Percentiles rank a stretch among this genome's conserved stretches.
These are phyloP conservation scores for Heliconius himera DNA, from an alignment of 1,140 invertebrate genomes.

Conservation along the genomic window DNA sequence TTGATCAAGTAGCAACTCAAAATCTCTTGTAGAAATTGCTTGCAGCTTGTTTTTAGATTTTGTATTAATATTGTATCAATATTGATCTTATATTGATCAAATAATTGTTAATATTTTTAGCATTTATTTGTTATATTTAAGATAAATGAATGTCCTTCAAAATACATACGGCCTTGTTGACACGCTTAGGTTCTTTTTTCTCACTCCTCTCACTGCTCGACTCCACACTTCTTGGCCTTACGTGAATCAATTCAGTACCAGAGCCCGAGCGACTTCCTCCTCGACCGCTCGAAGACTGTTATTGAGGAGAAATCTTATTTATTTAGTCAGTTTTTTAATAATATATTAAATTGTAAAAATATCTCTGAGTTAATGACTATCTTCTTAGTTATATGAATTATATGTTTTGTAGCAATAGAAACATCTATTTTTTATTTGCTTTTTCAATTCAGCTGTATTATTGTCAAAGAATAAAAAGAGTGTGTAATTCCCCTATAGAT, in stretches of 20 bases:
- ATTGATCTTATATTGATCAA: no score
- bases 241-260: slow-evolving; percentile 59
- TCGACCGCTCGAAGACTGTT: slow-evolving; percentile 60
- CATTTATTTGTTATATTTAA: no score
- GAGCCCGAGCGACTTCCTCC: slow-evolving; percentile 53
- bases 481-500: no score
- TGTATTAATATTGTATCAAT: no score
- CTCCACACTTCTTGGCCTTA: slow-evolving; percentile 52
- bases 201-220: slow-evolving; percentile 65
- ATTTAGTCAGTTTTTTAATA: not conserved
- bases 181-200: slow-evolving; percentile 36
- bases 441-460: no score
- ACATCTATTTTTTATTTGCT: no score
- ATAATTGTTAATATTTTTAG: no score
- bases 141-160: not conserved
- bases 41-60: no score
- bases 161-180: not conserved
- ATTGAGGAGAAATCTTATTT: not conserved
- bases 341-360: not conserved
- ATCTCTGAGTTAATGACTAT: not conserved
- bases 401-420: no score
- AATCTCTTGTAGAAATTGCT: no score
- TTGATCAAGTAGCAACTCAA: no score
- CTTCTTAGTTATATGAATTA: not conserved
- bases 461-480: no score